Conservation (phyloP, 92 coral and sea anemone genomes). For the Metridium senile region DNA sequence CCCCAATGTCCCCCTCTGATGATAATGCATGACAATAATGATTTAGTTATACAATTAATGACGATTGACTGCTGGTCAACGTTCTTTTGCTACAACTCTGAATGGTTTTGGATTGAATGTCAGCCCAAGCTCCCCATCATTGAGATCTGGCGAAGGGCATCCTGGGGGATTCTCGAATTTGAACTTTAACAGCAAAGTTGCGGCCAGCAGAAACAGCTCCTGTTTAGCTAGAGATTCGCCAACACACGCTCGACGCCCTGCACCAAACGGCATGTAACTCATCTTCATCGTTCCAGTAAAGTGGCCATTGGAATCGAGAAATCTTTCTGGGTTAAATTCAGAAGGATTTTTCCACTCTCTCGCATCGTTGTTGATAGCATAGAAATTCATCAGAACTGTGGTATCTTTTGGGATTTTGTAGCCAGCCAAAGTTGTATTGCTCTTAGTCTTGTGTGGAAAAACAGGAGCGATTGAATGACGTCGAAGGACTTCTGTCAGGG, state of each 20-base stretch:
- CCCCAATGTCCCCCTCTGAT: no score
- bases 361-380: conserved; percentile 76
- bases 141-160: conserved; percentile 15
- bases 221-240: conserved; percentile 26
- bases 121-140: conserved; percentile 26
- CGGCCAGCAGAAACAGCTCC: conserved; percentile 20
- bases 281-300: neutral
- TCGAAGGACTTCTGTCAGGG: conserved; percentile 61
- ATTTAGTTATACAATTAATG: neutral
- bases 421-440: conserved; percentile 58
- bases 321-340: conserved; percentile 9
- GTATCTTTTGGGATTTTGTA: conserved; percentile 70
- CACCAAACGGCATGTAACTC: conserved; percentile 31
- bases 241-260: conserved; percentile 10
- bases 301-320: conserved; percentile 10
- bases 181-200: conserved; percentile 32
- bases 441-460: conserved; percentile 60
- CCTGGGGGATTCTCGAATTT: conserved; percentile 40
- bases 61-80: neutral
- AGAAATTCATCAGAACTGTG: conserved; percentile 58
- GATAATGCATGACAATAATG: no score
- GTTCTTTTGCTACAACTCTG: conserved; percentile 30
- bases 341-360: conserved; percentile 55
- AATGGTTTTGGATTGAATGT: conserved; percentile 12
- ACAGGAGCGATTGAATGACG: conserved; percentile 56